A percentile compares a stretch with the other conserved stretches of the same genome.
Conservation (phyloP, 2,888 invertebrate species). For the Atherix ibis region DNA sequence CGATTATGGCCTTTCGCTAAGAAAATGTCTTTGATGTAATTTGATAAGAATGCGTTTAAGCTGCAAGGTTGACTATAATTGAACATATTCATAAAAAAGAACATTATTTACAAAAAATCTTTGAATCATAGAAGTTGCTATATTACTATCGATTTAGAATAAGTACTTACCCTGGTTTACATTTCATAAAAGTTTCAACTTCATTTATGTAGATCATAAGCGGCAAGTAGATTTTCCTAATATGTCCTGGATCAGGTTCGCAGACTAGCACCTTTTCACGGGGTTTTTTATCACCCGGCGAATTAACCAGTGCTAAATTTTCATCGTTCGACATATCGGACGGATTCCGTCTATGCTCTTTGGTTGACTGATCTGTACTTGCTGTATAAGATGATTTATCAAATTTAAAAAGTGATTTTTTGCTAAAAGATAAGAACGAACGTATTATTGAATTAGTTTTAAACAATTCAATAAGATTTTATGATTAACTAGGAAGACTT, state of each 20-base stretch:
- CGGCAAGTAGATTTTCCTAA: conserved; percentile 66
- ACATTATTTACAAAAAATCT: conserved; percentile 6
- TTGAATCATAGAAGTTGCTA: conserved; percentile 1
- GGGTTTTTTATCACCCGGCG: conserved; percentile 18
- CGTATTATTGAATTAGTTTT: conserved; percentile 4
- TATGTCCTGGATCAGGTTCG: conserved; percentile 53
- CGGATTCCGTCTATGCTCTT: conserved; percentile 29
- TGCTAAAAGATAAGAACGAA: conserved; percentile 30
- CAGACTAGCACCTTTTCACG: conserved; percentile 55
- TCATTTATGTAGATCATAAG: conserved; percentile 71
- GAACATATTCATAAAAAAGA: conserved; percentile 3
- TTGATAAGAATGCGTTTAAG: conserved; percentile 67
- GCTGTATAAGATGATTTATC: conserved; percentile 38
- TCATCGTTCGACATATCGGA: conserved; percentile 30
- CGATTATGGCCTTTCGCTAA: conserved; percentile 55
- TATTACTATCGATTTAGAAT: neutral
- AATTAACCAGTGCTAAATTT: conserved; percentile 16
- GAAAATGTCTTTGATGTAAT: conserved; percentile 77
- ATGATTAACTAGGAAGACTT: conserved; percentile 5
- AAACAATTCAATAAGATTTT: neutral
- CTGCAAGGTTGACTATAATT: conserved; percentile 46
- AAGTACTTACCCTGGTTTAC: conserved; percentile 37
- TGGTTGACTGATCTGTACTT: conserved; percentile 12
- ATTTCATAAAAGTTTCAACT: conserved; percentile 52
- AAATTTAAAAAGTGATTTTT: conserved; percentile 52